Evolutionary conservation across 2,797 vertebrate genomes (phyloP).

Genomic region (Sebastes cheni): DNA sequence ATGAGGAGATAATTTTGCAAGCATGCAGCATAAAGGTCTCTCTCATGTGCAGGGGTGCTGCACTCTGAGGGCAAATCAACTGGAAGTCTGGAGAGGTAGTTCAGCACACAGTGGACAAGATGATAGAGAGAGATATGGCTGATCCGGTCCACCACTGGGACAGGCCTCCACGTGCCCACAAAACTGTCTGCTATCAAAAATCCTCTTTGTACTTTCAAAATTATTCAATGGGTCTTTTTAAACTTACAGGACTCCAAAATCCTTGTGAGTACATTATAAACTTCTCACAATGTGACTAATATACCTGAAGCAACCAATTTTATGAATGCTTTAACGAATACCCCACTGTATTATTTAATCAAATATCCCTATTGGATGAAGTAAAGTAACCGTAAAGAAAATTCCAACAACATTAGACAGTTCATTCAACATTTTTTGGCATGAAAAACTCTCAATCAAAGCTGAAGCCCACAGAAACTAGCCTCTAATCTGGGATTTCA

Average conservation of each 20-base stretch:
- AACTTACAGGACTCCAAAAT: neutral
- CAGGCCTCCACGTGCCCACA: conserved; percentile 17
- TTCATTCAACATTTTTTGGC: conserved; percentile 40
- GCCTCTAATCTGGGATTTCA: conserved; percentile 60
- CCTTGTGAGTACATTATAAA: neutral
- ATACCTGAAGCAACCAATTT: neutral
- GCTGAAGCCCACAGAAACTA: conserved; percentile 51
- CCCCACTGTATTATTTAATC: neutral
- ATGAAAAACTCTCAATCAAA: conserved; percentile 43
- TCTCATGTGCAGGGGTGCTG: conserved; percentile 59
- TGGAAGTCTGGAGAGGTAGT: conserved; percentile 35
- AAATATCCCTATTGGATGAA: conserved; percentile 10
- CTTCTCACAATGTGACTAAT: neutral
- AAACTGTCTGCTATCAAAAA: conserved; percentile 7
- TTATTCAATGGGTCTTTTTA: neutral
- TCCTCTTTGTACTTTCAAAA: conserved; percentile 12
- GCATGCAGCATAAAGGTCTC: conserved; percentile 66
- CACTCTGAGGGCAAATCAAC: conserved; percentile 43
- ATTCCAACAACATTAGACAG: conserved; percentile 24
- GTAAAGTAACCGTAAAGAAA: conserved; percentile 31
- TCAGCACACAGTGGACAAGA: conserved; percentile 51
- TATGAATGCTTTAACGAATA: neutral
- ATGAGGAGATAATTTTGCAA: conserved; percentile 81
- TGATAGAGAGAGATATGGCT: conserved; percentile 51
- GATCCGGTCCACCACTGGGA: conserved; percentile 28